These are phyloP conservation scores for Macrosiphum euphorbiae DNA, from an alignment of 2,888 invertebrate genomes.

Conservation along the genomic window DNA sequence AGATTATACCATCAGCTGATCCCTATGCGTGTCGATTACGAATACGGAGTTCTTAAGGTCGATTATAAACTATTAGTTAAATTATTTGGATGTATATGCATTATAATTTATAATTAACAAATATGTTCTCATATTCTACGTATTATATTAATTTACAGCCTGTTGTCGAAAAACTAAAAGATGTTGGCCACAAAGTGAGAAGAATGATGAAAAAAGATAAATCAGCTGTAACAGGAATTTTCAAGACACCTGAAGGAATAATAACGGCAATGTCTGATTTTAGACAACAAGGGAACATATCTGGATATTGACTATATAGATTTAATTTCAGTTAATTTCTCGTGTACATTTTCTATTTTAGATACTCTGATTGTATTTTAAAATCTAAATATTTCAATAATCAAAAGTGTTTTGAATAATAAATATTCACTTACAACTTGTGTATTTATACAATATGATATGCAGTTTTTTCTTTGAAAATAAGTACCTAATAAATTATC, in stretches of 20 bases:
- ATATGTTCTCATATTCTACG: not conserved
- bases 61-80: not conserved
- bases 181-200: conserved; percentile 14
- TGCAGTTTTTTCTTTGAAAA: not conserved
- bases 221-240: not conserved
- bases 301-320: conserved; percentile 16
- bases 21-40: conserved; percentile 81
- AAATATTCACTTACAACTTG: not conserved
- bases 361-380: not conserved
- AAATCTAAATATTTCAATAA: not conserved
- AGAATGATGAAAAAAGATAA: not conserved
- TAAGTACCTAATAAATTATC: not conserved
- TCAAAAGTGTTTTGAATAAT: not conserved
- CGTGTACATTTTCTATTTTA: not conserved
- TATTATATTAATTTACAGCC: conserved; percentile 7
- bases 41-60: conserved; percentile 73
- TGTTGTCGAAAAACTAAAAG: conserved; percentile 1
- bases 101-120: not conserved
- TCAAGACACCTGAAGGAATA: not conserved
- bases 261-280: conserved; percentile 14
- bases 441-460: not conserved
- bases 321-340: not conserved
- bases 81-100: not conserved
- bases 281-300: not conserved
- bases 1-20: conserved; percentile 90